Conservation (phyloP, 2,888 invertebrate genomes). For the Drosophila stalkeri region DNA sequence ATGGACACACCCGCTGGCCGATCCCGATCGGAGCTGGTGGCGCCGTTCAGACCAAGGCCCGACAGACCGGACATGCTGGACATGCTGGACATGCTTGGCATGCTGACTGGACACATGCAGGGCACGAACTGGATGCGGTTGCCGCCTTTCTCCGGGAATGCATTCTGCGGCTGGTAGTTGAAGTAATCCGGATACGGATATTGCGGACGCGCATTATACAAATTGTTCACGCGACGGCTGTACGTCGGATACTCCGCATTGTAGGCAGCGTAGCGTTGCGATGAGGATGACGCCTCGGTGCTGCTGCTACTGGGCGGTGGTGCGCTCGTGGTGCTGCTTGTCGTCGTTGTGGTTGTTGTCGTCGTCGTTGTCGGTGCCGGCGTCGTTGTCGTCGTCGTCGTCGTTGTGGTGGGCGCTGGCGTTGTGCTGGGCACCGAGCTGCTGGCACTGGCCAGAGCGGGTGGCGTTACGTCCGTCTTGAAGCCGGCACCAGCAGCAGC, state of each 20-base stretch:
- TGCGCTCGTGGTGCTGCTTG: constrained; percentile 51
- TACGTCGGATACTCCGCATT: constrained; percentile 76
- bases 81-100: constrained; percentile 54
- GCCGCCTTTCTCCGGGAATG: constrained; percentile 48
- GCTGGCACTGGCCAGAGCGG: constrained; percentile 26
- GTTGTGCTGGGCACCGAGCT: constrained; percentile 28
- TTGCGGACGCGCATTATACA: constrained; percentile 77
- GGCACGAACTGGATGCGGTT: constrained; percentile 81
- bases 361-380: constrained; percentile 54
- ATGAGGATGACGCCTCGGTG: constrained; percentile 47
- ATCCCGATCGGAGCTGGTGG: constrained; percentile 35
- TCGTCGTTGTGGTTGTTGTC: constrained; percentile 50
- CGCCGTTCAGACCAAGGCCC: constrained; percentile 16
- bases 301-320: constrained; percentile 42
- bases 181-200: constrained; percentile 84
- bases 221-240: constrained; percentile 76
- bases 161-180: constrained; percentile 60
- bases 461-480: constrained; percentile 62
- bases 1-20: constrained; percentile 36
- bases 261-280: constrained; percentile 38
- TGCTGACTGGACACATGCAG: constrained; percentile 83
- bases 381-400: constrained; percentile 46
- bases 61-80: constrained; percentile 20
- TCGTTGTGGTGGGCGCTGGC: constrained; percentile 37
- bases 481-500: constrained; percentile 1